Conservation (phyloP, 1,140 invertebrate species). For the Drosophila lowei region DNA sequence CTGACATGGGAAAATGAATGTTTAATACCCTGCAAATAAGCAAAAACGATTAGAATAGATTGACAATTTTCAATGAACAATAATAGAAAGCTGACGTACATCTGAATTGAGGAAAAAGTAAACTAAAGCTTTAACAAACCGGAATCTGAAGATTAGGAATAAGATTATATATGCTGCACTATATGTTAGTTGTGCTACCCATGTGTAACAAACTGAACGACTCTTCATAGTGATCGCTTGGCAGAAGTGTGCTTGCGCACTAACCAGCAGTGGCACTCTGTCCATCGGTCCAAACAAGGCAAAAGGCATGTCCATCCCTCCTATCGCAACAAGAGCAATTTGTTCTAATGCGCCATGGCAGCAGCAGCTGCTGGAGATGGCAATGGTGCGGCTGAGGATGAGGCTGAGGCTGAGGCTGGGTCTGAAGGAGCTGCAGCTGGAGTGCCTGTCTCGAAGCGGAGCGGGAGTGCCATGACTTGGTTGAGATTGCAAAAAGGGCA, state of each 20-base stretch:
- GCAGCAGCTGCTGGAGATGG: slow-evolving; percentile 49
- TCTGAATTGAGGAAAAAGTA: neutral
- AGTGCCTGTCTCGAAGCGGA: slow-evolving; percentile 38
- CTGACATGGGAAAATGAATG: neutral
- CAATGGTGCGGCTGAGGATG: slow-evolving; percentile 20
- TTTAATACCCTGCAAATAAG: slow-evolving; percentile 23
- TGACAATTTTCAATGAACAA: no score
- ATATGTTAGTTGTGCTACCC: no score
- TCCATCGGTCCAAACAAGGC: slow-evolving; percentile 76
- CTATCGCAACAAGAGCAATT: slow-evolving; percentile 81
- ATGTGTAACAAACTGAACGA: neutral
- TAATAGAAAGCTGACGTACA: no score
- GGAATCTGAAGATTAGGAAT: neutral
- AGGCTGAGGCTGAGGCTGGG: neutral
- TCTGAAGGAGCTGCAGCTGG: slow-evolving; percentile 36
- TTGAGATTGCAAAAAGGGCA: slow-evolving; percentile 57
- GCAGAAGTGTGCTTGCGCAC: slow-evolving; percentile 16
- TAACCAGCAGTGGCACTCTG: slow-evolving; percentile 69
- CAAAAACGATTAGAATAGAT: no score
- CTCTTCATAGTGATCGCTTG: slow-evolving; percentile 14
- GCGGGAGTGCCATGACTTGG: slow-evolving; percentile 27
- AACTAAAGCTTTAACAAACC: neutral
- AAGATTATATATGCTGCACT: neutral
- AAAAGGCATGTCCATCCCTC: slow-evolving; percentile 76
- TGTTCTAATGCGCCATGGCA: slow-evolving; percentile 77